Conservation (phyloP, 2,113 vertebrate species). For the Merops nubicus region DNA sequence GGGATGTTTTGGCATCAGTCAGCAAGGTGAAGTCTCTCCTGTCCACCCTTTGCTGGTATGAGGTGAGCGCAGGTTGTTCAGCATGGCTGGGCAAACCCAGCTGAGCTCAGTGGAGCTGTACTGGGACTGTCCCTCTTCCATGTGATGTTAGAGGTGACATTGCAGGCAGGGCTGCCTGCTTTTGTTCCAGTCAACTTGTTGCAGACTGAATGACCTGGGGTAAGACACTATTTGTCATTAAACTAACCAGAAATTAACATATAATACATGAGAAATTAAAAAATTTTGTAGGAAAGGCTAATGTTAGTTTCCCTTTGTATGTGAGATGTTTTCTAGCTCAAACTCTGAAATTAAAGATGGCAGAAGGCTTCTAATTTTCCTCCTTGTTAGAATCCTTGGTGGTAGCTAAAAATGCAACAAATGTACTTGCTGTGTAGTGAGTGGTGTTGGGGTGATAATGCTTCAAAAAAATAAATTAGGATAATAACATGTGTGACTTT, state of each 20-base stretch:
- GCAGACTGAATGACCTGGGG: neutral
- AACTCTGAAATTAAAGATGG: neutral
- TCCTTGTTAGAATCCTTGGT: neutral
- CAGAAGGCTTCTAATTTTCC: neutral
- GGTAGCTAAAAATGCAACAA: neutral
- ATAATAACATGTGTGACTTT: neutral
- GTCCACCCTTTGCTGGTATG: neutral
- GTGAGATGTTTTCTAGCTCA: neutral
- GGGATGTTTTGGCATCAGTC: neutral
- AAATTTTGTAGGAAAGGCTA: neutral
- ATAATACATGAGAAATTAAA: neutral
- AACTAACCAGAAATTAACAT: neutral
- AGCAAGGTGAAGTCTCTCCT: neutral
- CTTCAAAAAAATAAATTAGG: neutral
- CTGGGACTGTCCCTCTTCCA: slow-evolving; percentile 18
- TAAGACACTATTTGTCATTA: neutral
- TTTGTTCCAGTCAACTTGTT: slow-evolving; percentile 1
- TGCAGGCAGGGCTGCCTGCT: neutral
- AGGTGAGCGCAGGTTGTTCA: fast-evolving
- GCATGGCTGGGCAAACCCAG: neutral
- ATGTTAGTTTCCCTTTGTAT: neutral
- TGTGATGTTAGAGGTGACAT: slow-evolving; percentile 46
- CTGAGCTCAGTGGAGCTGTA: neutral
- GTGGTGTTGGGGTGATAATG: neutral
- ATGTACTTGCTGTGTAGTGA: neutral